Conservation (phyloP, 2,113 vertebrate genomes). For the Elaphurus davidianus region DNA sequence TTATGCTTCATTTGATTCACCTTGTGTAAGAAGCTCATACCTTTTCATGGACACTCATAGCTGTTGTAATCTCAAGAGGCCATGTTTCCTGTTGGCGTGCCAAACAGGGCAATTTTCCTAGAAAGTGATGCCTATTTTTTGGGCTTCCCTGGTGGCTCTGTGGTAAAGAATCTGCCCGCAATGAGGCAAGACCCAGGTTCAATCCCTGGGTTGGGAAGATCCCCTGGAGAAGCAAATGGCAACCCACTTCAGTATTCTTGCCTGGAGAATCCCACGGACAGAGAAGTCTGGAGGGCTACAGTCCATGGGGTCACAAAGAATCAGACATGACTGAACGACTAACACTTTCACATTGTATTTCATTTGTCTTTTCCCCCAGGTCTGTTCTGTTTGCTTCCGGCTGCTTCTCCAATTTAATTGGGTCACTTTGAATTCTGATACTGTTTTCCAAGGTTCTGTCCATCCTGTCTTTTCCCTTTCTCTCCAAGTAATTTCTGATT, state of each 20-base stretch:
- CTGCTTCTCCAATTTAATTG: background rate
- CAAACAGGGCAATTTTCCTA: background rate
- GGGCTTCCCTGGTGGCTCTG: background rate
- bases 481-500: slow-evolving; percentile 42
- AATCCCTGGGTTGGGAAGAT: background rate
- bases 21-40: background rate
- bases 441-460: slow-evolving; percentile 27
- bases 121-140: background rate
- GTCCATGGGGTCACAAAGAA: background rate
- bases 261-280: background rate
- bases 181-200: background rate
- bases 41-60: background rate
- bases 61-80: background rate
- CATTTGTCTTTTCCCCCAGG: background rate
- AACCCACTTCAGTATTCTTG: background rate
- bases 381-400: slow-evolving; percentile 33
- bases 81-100: background rate
- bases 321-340: background rate
- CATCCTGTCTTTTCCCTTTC: slow-evolving; percentile 8
- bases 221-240: background rate
- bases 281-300: background rate
- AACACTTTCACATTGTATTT: background rate
- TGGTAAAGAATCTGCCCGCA: background rate
- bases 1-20: background rate
- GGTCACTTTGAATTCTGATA: slow-evolving; percentile 46